Percentiles rank a stretch among this genome's conserved stretches.
phyloP scores from a whole-genome alignment of 2,888 invertebrate genomes.

The Celastrina argiolus region DNA sequence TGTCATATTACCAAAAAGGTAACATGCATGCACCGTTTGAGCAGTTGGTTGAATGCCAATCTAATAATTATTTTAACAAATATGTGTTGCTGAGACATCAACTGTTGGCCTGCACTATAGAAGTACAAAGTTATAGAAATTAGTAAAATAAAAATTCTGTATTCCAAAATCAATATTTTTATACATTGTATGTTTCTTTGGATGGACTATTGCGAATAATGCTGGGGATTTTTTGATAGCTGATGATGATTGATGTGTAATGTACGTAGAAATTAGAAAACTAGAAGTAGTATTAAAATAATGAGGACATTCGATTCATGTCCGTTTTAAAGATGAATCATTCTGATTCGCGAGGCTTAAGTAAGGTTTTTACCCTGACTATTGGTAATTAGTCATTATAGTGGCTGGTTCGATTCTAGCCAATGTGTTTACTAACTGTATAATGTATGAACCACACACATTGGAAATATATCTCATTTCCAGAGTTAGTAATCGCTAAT shows the following conservation, averaged over 20 bases:
- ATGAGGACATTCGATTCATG: not conserved
- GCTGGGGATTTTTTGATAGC: not conserved
- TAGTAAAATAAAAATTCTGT: no score
- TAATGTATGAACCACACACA: no score
- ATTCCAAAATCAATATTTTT: no score
- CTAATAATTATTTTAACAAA: conserved; percentile 24
- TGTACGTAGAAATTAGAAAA: not conserved
- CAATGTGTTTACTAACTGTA: not conserved
- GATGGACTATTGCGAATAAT: not conserved
- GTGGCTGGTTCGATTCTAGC: not conserved
- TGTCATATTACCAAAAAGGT: conserved; percentile 29
- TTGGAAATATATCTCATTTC: no score
- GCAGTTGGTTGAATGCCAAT: conserved; percentile 32
- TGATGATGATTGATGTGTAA: not conserved
- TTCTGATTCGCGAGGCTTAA: not conserved
- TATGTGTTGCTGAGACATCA: not conserved
- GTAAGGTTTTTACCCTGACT: not conserved
- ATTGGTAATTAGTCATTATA: not conserved
- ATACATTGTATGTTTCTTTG: no score
- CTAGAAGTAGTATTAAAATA: not conserved
- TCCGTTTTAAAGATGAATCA: not conserved
- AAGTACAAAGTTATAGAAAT: no score
- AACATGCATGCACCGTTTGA: conserved; percentile 33
- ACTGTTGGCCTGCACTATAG: not conserved
- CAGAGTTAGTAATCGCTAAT: no score